These are phyloP conservation scores for Sebastes hubbsi DNA, from an alignment of 2,797 vertebrate species.

Conservation along the genomic window DNA sequence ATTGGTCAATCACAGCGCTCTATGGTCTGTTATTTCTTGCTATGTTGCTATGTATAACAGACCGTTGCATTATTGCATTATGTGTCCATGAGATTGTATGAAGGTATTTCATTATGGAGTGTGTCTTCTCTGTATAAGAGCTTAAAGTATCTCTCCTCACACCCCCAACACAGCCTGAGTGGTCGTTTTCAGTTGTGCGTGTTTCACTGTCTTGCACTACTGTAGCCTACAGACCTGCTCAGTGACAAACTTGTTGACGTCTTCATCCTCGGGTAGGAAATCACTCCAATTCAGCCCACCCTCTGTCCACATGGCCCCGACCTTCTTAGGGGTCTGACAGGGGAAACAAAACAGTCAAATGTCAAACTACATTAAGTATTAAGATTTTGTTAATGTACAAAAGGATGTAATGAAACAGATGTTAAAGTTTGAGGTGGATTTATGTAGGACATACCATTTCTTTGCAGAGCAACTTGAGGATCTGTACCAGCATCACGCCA, in stretches of 20 bases:
- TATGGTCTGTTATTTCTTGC: too few relatives aligned
- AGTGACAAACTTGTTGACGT: slow-evolving; percentile 91
- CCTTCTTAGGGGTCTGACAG: slow-evolving; percentile 92
- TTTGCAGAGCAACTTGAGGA: slow-evolving; percentile 93
- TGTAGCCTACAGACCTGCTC: slow-evolving; percentile 84
- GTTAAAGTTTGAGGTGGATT: background rate
- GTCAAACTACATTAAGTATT: background rate
- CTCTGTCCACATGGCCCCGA: slow-evolving; percentile 90
- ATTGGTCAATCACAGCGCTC: too few relatives aligned
- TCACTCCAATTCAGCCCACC: slow-evolving; percentile 93
- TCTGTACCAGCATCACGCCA: slow-evolving; percentile 87
- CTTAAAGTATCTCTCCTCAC: background rate
- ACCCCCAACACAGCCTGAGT: background rate
- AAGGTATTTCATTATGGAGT: background rate
- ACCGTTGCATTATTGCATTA: background rate
- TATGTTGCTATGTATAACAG: too few relatives aligned
- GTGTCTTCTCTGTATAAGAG: background rate
- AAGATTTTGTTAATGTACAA: background rate
- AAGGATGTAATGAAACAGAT: background rate
- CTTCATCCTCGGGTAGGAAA: slow-evolving; percentile 92
- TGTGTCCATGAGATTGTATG: background rate
- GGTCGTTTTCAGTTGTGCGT: background rate
- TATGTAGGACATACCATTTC: slow-evolving; percentile 86
- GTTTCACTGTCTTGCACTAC: background rate
- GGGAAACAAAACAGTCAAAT: background rate